Evolutionary conservation across 2,888 invertebrate genomes (phyloP).

Genomic region (Drepana falcataria): DNA sequence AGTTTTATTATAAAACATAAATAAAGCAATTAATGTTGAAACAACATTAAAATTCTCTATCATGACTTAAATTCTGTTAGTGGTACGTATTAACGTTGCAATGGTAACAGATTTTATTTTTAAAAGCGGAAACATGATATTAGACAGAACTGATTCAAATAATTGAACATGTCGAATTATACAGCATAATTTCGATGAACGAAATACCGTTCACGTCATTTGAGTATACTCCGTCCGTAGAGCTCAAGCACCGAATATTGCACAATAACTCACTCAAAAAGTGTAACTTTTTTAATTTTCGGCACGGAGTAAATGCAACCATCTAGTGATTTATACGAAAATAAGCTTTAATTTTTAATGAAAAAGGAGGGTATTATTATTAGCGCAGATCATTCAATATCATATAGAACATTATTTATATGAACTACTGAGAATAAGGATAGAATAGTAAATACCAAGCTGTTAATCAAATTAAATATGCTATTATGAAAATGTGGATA

Average conservation of each 20-base stretch:
- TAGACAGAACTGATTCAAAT: not conserved
- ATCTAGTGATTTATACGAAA: slow-evolving; percentile 62
- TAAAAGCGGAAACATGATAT: not conserved
- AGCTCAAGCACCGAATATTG: slow-evolving; percentile 46
- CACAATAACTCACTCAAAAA: slow-evolving; percentile 73
- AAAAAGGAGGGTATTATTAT: slow-evolving; percentile 19
- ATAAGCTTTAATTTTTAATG: slow-evolving; percentile 37
- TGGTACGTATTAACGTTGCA: not conserved
- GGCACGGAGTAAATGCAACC: slow-evolving; percentile 64
- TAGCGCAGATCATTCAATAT: not conserved
- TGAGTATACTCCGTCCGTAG: slow-evolving; percentile 10
- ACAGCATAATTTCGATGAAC: not conserved
- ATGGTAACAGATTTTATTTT: not conserved
- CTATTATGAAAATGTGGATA: too few species aligned
- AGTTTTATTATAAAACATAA: too few species aligned
- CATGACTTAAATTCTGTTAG: too few species aligned
- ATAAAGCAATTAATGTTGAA: too few species aligned
- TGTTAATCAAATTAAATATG: too few species aligned
- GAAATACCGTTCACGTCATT: not conserved
- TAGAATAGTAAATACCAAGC: too few species aligned
- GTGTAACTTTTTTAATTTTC: slow-evolving; percentile 75
- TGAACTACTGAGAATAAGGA: too few species aligned
- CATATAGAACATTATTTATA: too few species aligned
- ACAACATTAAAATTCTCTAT: too few species aligned
- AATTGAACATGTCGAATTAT: not conserved